Conservation (phyloP, 1,140 invertebrate genomes). For the Drosophila pandora region DNA sequence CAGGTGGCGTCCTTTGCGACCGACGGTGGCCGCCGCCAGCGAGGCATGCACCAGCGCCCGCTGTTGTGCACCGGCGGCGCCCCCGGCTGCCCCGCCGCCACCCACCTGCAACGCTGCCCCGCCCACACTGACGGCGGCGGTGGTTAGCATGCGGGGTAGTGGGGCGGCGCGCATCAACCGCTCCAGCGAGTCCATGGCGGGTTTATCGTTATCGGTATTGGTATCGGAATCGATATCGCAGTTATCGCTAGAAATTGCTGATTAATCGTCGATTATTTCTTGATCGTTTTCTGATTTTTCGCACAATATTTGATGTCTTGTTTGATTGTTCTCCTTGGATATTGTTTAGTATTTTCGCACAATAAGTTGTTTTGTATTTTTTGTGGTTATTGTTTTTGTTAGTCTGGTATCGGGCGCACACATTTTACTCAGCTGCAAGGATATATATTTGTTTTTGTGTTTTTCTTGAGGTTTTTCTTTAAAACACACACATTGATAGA, state of each 20-base stretch:
- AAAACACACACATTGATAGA: neutral
- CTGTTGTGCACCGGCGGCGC: constrained; percentile 84
- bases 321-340: constrained; percentile 22
- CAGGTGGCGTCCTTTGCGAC: constrained; percentile 90
- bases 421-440: constrained; percentile 66
- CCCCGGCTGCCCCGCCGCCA: constrained; percentile 38
- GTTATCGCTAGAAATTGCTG: constrained; percentile 4
- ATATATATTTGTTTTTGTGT: constrained; percentile 9
- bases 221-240: neutral
- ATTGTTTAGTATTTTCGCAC: constrained; percentile 25
- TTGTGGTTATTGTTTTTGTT: constrained; percentile 44
- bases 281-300: constrained; percentile 9
- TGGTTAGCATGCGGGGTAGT: constrained; percentile 87
- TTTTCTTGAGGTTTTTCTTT: constrained; percentile 4
- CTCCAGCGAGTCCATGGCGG: constrained; percentile 90
- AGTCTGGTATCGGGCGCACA: constrained; percentile 40
- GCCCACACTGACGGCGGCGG: constrained; percentile 59
- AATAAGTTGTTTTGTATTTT: constrained; percentile 14
- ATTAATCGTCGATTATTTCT: constrained; percentile 26
- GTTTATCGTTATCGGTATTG: neutral
- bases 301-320: constrained; percentile 24
- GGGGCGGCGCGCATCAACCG: constrained; percentile 89
- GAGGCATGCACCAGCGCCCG: constrained; percentile 90
- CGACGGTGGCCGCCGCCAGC: constrained; percentile 88
- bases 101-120: constrained; percentile 84